Conservation (phyloP, 2,113 vertebrate genomes). For the Oreotrochilus melanogaster region DNA sequence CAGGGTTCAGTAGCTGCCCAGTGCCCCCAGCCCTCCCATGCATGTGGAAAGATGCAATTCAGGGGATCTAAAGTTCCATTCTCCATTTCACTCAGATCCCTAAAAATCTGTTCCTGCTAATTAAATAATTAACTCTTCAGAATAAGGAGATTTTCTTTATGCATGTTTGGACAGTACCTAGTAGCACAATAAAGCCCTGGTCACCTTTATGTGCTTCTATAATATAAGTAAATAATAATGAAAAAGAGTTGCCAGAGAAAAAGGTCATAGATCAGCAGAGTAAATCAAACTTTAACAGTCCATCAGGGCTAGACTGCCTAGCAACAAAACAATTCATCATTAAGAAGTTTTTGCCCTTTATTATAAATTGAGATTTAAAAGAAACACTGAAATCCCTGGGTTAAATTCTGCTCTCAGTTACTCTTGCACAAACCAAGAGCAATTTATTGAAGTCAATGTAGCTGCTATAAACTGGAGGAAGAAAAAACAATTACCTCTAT, state of each 20-base stretch:
- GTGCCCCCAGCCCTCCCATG: background rate
- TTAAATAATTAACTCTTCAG: background rate
- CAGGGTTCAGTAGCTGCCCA: background rate
- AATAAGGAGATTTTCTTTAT: background rate
- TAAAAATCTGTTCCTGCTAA: background rate
- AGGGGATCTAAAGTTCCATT: background rate
- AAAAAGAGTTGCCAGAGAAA: conserved; percentile 41
- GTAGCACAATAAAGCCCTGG: background rate
- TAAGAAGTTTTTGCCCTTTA: conserved; percentile 24
- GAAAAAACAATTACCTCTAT: background rate
- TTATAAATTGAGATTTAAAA: conserved; percentile 54
- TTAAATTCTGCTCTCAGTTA: conserved; percentile 28
- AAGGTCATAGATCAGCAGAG: conserved; percentile 43
- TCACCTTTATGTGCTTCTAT: background rate
- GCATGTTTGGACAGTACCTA: conserved; percentile 4
- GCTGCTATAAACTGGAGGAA: background rate
- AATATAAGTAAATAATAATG: conserved; percentile 48
- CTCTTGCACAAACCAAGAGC: background rate
- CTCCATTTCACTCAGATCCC: background rate
- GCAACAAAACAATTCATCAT: conserved; percentile 58
- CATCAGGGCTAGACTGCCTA: conserved; percentile 26
- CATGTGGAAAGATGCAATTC: background rate
- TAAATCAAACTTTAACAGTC: conserved; percentile 59
- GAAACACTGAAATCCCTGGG: background rate
- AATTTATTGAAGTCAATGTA: conserved; percentile 28